Percentiles rank a stretch among this genome's conserved stretches.
Evolutionary conservation across 2,113 vertebrate genomes (phyloP).

Genomic region (Limnothrissa miodon): DNA sequence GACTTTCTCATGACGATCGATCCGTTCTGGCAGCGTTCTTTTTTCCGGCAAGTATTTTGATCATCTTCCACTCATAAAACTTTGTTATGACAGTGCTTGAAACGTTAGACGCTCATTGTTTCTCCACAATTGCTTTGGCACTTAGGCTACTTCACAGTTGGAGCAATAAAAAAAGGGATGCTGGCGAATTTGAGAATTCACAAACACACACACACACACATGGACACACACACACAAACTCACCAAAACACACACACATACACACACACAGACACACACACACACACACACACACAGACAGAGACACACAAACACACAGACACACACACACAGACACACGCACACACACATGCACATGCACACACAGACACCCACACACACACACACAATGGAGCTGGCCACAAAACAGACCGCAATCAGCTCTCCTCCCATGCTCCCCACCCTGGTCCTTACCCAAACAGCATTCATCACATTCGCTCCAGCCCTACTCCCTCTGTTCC

Average conservation of each 20-base stretch:
- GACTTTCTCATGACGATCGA: neutral
- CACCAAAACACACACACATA: neutral
- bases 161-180: neutral
- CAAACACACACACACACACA: neutral
- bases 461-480: neutral
- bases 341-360: neutral
- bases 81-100: constrained; percentile 1
- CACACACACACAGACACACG: neutral
- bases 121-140: constrained; percentile 1
- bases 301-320: neutral
- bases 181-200: neutral
- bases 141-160: neutral
- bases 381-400: neutral
- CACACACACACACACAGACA: neutral
- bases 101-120: neutral
- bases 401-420: neutral
- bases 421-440: neutral
- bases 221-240: neutral
- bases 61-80: neutral
- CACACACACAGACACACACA: neutral
- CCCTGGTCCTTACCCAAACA: neutral
- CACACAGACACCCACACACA: neutral
- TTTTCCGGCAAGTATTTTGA: neutral
- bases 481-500: neutral
- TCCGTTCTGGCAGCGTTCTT: neutral